Percentiles rank a stretch among this genome's conserved stretches.
These are phyloP conservation scores for Actias luna DNA, from an alignment of 2,888 invertebrate species.

Conservation along the genomic window DNA sequence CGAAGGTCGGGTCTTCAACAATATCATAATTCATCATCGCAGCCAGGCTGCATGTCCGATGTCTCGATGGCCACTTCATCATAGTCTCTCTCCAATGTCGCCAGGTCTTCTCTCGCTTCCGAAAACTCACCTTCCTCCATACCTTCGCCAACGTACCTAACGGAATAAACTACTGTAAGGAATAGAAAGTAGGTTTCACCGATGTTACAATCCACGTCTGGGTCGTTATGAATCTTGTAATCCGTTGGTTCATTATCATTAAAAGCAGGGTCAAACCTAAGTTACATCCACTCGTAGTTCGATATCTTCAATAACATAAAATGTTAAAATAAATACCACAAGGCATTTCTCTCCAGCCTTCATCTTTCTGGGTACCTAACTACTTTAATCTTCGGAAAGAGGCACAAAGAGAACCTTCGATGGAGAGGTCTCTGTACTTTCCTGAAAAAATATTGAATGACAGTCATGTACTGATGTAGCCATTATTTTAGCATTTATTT, in stretches of 20 bases:
- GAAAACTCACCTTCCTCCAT: slow-evolving; percentile 93
- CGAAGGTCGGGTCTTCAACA: neutral
- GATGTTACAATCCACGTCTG: neutral
- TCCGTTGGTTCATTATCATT: too few species aligned
- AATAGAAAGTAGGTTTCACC: neutral
- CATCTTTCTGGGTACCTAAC: too few species aligned
- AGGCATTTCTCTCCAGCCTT: too few species aligned
- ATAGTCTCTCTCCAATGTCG: slow-evolving; percentile 87
- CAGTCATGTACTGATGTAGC: too few species aligned
- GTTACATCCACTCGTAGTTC: neutral
- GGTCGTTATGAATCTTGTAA: neutral
- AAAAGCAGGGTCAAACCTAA: too few species aligned
- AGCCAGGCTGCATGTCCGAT: slow-evolving; percentile 63
- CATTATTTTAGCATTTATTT: too few species aligned
- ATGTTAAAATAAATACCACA: too few species aligned
- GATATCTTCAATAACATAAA: neutral
- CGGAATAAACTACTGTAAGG: slow-evolving; percentile 21
- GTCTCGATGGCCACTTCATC: slow-evolving; percentile 87
- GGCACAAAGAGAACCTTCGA: too few species aligned
- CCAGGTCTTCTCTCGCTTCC: slow-evolving; percentile 90
- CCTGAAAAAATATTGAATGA: too few species aligned
- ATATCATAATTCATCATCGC: slow-evolving; percentile 67
- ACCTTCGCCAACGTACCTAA: slow-evolving; percentile 90
- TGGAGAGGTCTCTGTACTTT: too few species aligned
- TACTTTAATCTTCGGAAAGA: too few species aligned